Percentiles rank a stretch among this genome's conserved stretches.
These are phyloP conservation scores for Rhopalosiphum padi DNA, from an alignment of 1,140 invertebrate species.

Conservation along the genomic window DNA sequence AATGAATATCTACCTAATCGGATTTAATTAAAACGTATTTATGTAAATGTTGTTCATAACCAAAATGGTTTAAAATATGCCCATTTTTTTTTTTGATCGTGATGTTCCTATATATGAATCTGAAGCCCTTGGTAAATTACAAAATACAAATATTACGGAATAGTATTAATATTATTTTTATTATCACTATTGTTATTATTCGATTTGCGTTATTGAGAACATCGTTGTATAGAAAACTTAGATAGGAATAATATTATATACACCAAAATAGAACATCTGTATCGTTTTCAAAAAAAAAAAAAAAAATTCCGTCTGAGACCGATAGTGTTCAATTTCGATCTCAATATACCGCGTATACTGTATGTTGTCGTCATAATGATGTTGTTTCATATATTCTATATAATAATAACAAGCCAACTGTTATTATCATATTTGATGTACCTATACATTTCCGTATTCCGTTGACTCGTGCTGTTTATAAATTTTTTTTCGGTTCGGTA, in stretches of 20 bases:
- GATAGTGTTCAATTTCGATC: neutral
- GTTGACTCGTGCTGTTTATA: neutral
- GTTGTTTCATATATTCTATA: no score
- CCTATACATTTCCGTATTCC: no score
- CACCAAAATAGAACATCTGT: neutral
- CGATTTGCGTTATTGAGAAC: neutral
- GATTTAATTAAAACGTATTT: neutral
- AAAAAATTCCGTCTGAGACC: neutral
- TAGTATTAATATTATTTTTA: neutral
- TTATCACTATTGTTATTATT: neutral
- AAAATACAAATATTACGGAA: neutral
- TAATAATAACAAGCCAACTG: no score
- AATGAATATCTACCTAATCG: neutral
- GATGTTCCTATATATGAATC: neutral
- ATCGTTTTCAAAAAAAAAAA: neutral
- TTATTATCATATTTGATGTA: no score
- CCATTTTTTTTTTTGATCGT: no score
- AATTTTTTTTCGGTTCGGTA: neutral
- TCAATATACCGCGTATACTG: neutral
- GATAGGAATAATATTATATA: neutral
- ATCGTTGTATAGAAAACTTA: no score
- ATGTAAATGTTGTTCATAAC: neutral
- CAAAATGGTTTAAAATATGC: neutral
- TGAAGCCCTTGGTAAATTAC: neutral
- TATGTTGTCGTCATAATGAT: no score